A percentile compares a stretch with the other conserved stretches of the same genome.
phyloP scores from a whole-genome alignment of 2,888 invertebrate species.

The Pyrocoelia pectoralis region DNA sequence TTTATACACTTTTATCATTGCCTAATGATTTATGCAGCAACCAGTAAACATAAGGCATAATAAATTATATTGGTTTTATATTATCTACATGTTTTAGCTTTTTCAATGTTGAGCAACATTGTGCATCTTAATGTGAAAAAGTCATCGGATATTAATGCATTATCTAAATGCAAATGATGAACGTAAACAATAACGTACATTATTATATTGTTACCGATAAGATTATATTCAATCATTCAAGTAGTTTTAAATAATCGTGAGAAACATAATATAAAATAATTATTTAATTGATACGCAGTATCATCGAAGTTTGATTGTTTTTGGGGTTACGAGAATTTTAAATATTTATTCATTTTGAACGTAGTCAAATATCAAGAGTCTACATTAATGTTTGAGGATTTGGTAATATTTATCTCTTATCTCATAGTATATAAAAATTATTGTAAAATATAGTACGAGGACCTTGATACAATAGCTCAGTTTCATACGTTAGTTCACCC shows the following conservation, averaged over 20 bases:
- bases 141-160: too few relatives aligned
- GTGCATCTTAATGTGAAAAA: too few relatives aligned
- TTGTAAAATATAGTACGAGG: too few relatives aligned
- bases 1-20: too few relatives aligned
- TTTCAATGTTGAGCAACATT: too few relatives aligned
- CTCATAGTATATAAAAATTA: too few relatives aligned
- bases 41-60: too few relatives aligned
- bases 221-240: background rate
- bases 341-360: constrained; percentile 1
- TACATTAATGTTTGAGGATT: background rate
- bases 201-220: background rate
- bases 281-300: background rate
- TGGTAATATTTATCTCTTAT: background rate
- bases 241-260: background rate
- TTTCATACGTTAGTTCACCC: too few relatives aligned
- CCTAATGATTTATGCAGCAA: too few relatives aligned
- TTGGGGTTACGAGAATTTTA: background rate
- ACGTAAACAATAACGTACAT: background rate
- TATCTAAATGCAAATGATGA: background rate
- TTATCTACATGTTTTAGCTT: too few relatives aligned
- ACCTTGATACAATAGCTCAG: too few relatives aligned
- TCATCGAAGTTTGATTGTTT: constrained; percentile 1
- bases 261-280: background rate
- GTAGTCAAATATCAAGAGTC: background rate
- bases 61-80: too few relatives aligned